A percentile compares a stretch with the other conserved stretches of the same genome.
These are phyloP conservation scores for Drosophila differens DNA, from an alignment of 2,888 invertebrate species.

Conservation along the genomic window DNA sequence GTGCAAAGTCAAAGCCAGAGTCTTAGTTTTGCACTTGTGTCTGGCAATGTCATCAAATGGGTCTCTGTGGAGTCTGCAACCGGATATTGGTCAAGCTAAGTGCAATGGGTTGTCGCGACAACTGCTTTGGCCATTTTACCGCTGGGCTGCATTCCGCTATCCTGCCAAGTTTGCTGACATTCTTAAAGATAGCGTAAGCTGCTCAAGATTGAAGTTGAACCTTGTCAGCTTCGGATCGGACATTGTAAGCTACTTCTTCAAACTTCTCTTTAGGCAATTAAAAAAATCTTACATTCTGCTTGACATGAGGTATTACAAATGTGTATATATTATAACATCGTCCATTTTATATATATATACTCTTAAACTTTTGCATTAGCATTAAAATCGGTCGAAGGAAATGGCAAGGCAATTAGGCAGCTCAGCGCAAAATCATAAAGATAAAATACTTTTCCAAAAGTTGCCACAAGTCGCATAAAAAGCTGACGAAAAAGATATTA, in stretches of 20 bases:
- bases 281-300: slow-evolving; percentile 33
- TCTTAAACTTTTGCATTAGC: slow-evolving; percentile 57
- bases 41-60: slow-evolving; percentile 40
- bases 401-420: slow-evolving; percentile 59
- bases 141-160: slow-evolving; percentile 44
- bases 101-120: slow-evolving; percentile 72
- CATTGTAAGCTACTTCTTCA: slow-evolving; percentile 47
- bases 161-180: slow-evolving; percentile 58
- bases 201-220: slow-evolving; percentile 37
- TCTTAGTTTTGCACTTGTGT: slow-evolving; percentile 47
- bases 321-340: neutral
- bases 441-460: slow-evolving; percentile 60
- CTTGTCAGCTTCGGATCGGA: slow-evolving; percentile 22
- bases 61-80: slow-evolving; percentile 14
- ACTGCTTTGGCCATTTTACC: slow-evolving; percentile 60
- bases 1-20: slow-evolving; percentile 38
- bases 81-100: slow-evolving; percentile 70
- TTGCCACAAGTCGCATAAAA: slow-evolving; percentile 68
- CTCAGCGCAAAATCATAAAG: slow-evolving; percentile 58
- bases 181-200: slow-evolving; percentile 67
- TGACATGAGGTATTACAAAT: slow-evolving; percentile 22
- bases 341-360: slow-evolving; percentile 9
- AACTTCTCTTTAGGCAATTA: slow-evolving; percentile 52
- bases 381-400: slow-evolving; percentile 47
- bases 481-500: slow-evolving; percentile 39